Evolutionary conservation across 2,797 vertebrate genomes (phyloP).

Genomic region (Oceanodroma leucorhoa): DNA sequence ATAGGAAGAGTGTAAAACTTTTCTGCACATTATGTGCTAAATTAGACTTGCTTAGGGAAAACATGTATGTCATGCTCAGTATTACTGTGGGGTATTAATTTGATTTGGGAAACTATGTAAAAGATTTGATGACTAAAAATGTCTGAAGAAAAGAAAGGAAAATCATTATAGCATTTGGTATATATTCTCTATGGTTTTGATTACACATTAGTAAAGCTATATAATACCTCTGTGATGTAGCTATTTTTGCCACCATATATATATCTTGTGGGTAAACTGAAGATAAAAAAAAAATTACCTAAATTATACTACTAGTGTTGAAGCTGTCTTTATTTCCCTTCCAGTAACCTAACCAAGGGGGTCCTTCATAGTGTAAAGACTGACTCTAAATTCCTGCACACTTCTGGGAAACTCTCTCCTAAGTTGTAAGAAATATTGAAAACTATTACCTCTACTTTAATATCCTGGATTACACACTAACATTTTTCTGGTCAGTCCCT

Average conservation of each 20-base stretch:
- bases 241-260: not conserved
- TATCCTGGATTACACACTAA: not conserved
- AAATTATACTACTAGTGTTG: not conserved
- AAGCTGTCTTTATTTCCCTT: not conserved
- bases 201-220: not conserved
- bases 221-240: not conserved
- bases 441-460: not conserved
- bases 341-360: not conserved
- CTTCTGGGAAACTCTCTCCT: not conserved
- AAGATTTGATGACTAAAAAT: conserved; percentile 4
- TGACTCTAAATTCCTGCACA: not conserved
- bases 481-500: not conserved
- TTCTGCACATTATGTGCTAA: conserved; percentile 7
- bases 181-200: not conserved
- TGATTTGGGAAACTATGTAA: not conserved
- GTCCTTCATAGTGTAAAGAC: not conserved
- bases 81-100: conserved; percentile 6
- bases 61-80: not conserved
- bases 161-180: not conserved
- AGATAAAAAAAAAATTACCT: not conserved
- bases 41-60: conserved; percentile 26
- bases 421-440: not conserved
- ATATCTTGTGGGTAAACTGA: not conserved
- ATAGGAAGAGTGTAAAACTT: conserved; percentile 19
- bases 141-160: not conserved